Conservation (phyloP, 2,797 vertebrate species). For the Hippopotamyrus pictus region DNA sequence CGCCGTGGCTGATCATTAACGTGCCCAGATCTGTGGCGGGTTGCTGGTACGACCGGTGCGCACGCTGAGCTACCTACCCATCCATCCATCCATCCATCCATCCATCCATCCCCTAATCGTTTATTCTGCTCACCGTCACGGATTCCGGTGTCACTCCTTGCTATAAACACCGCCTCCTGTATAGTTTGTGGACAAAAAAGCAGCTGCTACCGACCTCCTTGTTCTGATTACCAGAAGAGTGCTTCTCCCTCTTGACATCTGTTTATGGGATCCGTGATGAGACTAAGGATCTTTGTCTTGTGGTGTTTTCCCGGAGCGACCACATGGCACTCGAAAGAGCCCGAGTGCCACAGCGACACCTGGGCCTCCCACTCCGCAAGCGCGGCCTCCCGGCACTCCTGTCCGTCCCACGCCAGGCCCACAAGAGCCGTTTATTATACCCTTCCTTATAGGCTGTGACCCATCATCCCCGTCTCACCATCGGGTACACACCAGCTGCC, state of each 20-base stretch:
- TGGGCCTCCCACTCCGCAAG: background rate
- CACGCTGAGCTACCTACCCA: background rate
- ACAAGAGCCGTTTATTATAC: slow-evolving; percentile 43
- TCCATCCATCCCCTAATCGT: background rate
- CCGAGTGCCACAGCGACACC: background rate
- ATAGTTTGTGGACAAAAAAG: background rate
- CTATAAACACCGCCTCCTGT: background rate
- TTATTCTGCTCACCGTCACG: background rate
- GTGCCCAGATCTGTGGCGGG: background rate
- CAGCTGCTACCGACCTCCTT: background rate
- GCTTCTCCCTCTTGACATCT: background rate
- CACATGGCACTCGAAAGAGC: background rate
- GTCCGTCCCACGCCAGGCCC: slow-evolving; percentile 14
- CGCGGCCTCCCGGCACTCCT: background rate
- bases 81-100: background rate
- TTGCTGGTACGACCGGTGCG: background rate
- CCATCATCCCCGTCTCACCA: slow-evolving; percentile 60
- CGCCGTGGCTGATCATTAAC: background rate
- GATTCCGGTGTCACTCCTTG: background rate
- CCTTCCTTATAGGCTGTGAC: slow-evolving; percentile 50
- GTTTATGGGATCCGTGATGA: slow-evolving; percentile 16
- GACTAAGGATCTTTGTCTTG: slow-evolving; percentile 11
- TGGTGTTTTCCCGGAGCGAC: slow-evolving; percentile 1
- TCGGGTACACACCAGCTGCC: slow-evolving; percentile 42
- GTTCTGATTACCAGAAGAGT: background rate